These are phyloP conservation scores for Sterrhoptilus dennistouni DNA, from an alignment of 2,113 vertebrate genomes.

Conservation along the genomic window DNA sequence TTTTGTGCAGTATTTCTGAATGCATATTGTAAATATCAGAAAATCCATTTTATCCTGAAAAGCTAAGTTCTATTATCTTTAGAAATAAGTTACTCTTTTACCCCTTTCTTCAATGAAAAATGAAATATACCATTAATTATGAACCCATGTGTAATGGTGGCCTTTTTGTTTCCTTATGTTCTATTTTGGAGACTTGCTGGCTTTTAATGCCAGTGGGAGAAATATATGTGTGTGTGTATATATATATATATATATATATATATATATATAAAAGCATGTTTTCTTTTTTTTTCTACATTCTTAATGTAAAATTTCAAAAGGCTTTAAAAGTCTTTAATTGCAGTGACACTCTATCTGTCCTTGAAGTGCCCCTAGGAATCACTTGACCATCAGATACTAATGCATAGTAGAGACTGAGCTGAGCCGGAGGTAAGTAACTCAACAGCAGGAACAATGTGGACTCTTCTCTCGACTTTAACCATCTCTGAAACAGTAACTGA, in stretches of 20 bases:
- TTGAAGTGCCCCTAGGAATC: not conserved
- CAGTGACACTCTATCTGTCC: not conserved
- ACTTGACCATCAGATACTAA: not conserved
- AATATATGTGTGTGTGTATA: no score
- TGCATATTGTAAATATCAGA: not conserved
- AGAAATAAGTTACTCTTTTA: not conserved
- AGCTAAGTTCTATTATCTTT: not conserved
- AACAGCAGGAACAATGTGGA: not conserved
- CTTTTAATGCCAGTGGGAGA: not conserved
- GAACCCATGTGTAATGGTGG: rapidly evolving
- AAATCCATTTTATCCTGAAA: not conserved
- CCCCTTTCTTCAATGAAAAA: not conserved
- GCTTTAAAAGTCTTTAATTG: not conserved
- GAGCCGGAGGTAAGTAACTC: not conserved
- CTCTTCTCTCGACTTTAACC: not conserved
- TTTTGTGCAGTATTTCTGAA: not conserved
- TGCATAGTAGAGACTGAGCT: not conserved
- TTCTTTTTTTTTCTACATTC: not conserved
- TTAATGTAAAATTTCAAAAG: not conserved
- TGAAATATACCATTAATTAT: not conserved
- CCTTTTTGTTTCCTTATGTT: not conserved
- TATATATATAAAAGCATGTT: not conserved
- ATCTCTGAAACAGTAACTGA: not conserved
- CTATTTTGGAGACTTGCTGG: not conserved
- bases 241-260: not conserved